Evolutionary conservation across 1,140 invertebrate species (phyloP), one percentile per base, ranked within the genome.

Genomic region (Reticulitermes speratus): DNA sequence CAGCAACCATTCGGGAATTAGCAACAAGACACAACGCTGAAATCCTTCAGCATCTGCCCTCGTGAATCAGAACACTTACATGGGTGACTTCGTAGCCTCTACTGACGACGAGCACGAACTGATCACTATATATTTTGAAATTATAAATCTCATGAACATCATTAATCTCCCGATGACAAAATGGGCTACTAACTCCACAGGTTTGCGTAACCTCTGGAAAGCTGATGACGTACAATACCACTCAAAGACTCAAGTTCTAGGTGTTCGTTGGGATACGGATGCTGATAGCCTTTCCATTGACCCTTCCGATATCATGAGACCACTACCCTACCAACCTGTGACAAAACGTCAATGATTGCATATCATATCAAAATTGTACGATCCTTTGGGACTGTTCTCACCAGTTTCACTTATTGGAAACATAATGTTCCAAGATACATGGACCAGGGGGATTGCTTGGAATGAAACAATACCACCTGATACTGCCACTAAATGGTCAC

Each of bases 351-450:
- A 45, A 25, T 44, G 14, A 84, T n/a, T 84, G 8, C 83, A 84
- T 8, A n/a, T 44, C 25, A 82, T 25, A 11, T 82, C 81, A 12
- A 82, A 14, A 44, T 12, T 82, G 14, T 84, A 84, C n/a, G 83
- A 84, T 84, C 83, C 30, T 11, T 11, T 84, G 9, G 83, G 83
- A 44, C 23, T 84, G 25, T n/a, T 19, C 25, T 32, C 45, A 48
- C 83, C 83, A n/a, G 44, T 84, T 12, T 19, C 83, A 44, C 14
- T 84, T 8, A 84, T n/a, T 48, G 45, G 38, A 84, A 84, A 84
- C 9, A 84, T 84, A 12, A 8, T 84, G 9, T 84, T 84, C 25
- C 83, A 84, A n/a, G 83, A 84, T 45, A 84, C 83, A 11, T 84
- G 83, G 83, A 32, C 25, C 25, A 84, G 83, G 25, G 83, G 83